Conservation (phyloP, 1,140 invertebrate genomes). For the Asobara japonica region DNA sequence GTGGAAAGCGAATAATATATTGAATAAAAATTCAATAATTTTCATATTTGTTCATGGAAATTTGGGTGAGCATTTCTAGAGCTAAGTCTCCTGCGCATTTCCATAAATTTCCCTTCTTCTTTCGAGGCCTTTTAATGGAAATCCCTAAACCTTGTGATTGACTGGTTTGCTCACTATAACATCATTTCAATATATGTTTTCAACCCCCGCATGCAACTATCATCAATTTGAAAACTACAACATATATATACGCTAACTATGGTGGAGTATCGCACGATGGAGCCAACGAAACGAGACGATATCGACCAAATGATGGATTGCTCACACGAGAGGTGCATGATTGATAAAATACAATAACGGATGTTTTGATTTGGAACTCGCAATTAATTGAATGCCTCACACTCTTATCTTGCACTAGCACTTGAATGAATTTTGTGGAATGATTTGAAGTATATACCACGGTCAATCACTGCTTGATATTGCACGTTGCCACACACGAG, state of each 20-base stretch:
- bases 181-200: too few species aligned
- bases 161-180: too few species aligned
- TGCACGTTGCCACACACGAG: background rate
- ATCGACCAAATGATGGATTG: background rate
- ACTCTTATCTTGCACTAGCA: background rate
- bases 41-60: too few species aligned
- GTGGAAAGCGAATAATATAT: too few species aligned
- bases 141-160: too few species aligned
- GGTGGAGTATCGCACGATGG: conserved; percentile 30
- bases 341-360: conserved; percentile 12
- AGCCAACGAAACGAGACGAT: background rate
- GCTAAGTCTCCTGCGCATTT: too few species aligned
- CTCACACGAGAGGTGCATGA: conserved; percentile 27
- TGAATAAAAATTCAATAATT: too few species aligned
- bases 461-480: background rate
- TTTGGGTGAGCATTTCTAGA: too few species aligned
- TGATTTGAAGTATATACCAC: background rate
- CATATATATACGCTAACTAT: conserved; percentile 8
- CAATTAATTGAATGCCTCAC: background rate
- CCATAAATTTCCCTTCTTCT: too few species aligned
- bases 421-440: background rate
- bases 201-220: too few species aligned
- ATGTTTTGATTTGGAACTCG: conserved; percentile 25
- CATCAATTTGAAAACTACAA: background rate
- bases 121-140: too few species aligned